These are phyloP conservation scores for Drosophila nikananu DNA, from an alignment of 1,140 invertebrate species.

Conservation along the genomic window DNA sequence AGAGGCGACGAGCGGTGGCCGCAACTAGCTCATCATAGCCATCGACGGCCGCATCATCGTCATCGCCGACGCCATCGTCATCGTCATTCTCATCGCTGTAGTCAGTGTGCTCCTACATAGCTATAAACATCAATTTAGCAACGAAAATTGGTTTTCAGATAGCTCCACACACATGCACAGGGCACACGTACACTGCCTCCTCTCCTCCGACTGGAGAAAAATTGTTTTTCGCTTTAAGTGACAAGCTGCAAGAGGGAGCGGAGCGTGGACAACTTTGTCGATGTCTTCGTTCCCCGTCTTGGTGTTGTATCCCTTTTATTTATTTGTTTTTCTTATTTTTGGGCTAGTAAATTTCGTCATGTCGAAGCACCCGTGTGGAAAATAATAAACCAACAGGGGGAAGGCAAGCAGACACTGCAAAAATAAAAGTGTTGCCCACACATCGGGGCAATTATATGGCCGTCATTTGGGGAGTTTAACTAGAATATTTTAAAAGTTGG, in stretches of 20 bases:
- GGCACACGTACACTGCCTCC: conserved; percentile 13
- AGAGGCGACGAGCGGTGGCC: conserved; percentile 51
- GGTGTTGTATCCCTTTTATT: conserved; percentile 31
- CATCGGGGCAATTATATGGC: conserved; percentile 9
- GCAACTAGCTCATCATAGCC: conserved; percentile 78
- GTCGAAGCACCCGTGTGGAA: conserved; percentile 69
- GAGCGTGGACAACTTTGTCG: conserved; percentile 42
- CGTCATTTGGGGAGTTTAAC: conserved; percentile 13
- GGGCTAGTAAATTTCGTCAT: conserved; percentile 63
- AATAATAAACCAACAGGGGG: conserved; percentile 62
- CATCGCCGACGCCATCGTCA: conserved; percentile 44
- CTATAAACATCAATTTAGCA: conserved; percentile 83
- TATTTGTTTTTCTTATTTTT: conserved; percentile 45
- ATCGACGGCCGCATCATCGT: conserved; percentile 69
- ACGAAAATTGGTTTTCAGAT: conserved; percentile 83
- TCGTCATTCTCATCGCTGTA: conserved; percentile 54
- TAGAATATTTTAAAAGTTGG: conserved; percentile 10
- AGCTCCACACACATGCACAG: conserved; percentile 43
- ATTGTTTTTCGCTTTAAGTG: conserved; percentile 82
- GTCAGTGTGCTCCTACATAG: conserved; percentile 69
- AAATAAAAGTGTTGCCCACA: conserved; percentile 19
- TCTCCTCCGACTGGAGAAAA: conserved; percentile 64
- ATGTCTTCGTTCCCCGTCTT: conserved; percentile 43
- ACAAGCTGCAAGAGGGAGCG: conserved; percentile 55
- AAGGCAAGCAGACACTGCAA: conserved; percentile 17